phyloP scores from a whole-genome alignment of 92 coral and sea anemone species.

The Muricea muricata region DNA sequence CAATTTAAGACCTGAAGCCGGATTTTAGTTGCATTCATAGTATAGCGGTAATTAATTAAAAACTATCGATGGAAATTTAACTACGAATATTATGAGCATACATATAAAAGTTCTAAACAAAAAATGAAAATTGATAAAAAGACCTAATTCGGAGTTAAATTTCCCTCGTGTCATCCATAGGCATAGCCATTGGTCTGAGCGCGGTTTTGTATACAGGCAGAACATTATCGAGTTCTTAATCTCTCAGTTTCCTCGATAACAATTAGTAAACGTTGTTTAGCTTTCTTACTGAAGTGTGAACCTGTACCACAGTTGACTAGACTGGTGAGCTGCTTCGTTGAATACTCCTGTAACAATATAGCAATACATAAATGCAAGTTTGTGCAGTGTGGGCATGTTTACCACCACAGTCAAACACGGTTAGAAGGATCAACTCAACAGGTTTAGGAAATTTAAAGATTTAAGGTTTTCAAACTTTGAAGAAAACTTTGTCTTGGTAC shows the following conservation, averaged over 20 bases:
- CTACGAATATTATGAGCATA: not conserved
- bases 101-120: not conserved
- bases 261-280: conserved; percentile 84
- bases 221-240: conserved; percentile 65
- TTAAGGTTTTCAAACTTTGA: too few relatives aligned
- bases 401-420: too few relatives aligned
- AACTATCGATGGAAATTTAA: not conserved
- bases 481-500: too few relatives aligned
- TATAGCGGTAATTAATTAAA: not conserved
- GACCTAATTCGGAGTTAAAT: not conserved
- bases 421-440: too few relatives aligned
- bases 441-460: too few relatives aligned
- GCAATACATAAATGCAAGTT: too few relatives aligned
- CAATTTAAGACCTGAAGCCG: too few relatives aligned
- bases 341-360: conserved; percentile 74
- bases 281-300: conserved; percentile 97
- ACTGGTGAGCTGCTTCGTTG: conserved; percentile 92
- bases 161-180: not conserved
- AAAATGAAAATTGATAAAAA: not conserved
- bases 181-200: not conserved
- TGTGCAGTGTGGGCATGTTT: too few relatives aligned
- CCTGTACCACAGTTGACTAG: conserved; percentile 96
- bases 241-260: conserved; percentile 90
- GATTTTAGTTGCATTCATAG: too few relatives aligned
- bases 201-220: not conserved